These are phyloP conservation scores for Theristicus caerulescens DNA, from an alignment of 2,113 vertebrate species.

Conservation along the genomic window DNA sequence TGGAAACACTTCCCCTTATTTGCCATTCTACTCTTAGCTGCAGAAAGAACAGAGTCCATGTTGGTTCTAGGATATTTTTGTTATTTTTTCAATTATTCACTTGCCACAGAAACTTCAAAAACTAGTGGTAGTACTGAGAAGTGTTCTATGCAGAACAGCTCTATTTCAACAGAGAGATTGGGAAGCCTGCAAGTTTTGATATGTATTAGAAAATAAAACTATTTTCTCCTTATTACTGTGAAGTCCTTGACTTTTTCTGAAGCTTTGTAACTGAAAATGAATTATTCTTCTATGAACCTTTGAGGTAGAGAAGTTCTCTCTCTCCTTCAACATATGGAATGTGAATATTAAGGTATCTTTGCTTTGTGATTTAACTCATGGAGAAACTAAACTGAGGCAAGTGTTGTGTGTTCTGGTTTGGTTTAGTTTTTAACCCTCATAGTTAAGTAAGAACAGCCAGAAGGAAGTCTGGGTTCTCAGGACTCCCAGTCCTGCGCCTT, in stretches of 20 bases:
- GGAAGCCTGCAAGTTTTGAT: not conserved
- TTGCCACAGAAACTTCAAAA: not conserved
- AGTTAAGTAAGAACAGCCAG: not conserved
- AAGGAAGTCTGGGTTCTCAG: not conserved
- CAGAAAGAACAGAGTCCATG: slow-evolving; percentile 1
- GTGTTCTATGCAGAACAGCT: not conserved
- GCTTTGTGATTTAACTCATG: not conserved
- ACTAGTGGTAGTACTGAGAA: not conserved
- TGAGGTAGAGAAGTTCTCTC: not conserved
- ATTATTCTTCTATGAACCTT: not conserved
- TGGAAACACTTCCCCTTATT: slow-evolving; percentile 24
- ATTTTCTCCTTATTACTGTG: not conserved
- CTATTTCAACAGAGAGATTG: not conserved
- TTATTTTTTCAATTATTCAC: not conserved
- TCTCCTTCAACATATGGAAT: not conserved
- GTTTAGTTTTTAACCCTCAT: not conserved
- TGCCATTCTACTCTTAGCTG: slow-evolving; percentile 3
- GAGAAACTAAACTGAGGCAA: not conserved
- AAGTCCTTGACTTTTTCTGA: not conserved
- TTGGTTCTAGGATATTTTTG: not conserved
- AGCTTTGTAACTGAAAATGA: not conserved
- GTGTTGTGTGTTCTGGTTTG: not conserved
- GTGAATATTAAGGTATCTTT: not conserved
- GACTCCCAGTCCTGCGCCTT: rapidly evolving
- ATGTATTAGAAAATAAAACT: not conserved